Base-by-base conservation (phyloP, 2,888 invertebrate species). In the Zele albiditarsus region DNA sequence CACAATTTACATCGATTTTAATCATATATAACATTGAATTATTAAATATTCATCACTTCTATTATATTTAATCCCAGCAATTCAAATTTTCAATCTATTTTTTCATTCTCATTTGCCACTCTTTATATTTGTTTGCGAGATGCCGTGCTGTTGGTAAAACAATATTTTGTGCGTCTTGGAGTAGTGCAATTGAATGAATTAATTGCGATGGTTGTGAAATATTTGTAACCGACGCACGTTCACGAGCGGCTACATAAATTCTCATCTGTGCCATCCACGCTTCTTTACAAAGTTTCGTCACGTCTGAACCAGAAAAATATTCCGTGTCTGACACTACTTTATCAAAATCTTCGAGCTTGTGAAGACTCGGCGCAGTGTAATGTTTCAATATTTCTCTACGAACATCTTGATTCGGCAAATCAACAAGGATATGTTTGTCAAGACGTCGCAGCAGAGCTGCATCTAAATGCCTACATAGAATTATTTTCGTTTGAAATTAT, bases 301-400 rank as follows among this genome's bases (percentile, higher is more conserved):
- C 93, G 86, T 98, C 98, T 14, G 96, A 96, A 0, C 97, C 97
- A 0, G 97, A 96, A 86, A 96, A 98, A 3, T 94, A 93, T 16
- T 93, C 92, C 0, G 95, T 95, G 71, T 90, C 85, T 4, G 87
- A 81, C 0, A 93, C 91, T 80, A 94, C 83, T 42, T 90, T 87
- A 3, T 87, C 80, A 58, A 91, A 91, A 73, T 92, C 90, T 3
- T 89, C 84, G 23, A 90, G 86, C 0, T 89, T 85, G 6, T 92
- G 89, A 70, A 93, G 83, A 70, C 91, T 90, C 53, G 91, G 82
- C 71, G 87, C 88, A 74, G 91, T 88, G n/a, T 90, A 89, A 67
- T 90, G 92, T 77, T 91, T 88, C 80, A 98, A 94, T 82, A 98
- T 93, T 49, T 91, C 90, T 49, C 88, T 84, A n/a, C 98, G 91